Evolutionary conservation across 2,797 vertebrate genomes (phyloP).

Genomic region (Sebastes paucispinis): DNA sequence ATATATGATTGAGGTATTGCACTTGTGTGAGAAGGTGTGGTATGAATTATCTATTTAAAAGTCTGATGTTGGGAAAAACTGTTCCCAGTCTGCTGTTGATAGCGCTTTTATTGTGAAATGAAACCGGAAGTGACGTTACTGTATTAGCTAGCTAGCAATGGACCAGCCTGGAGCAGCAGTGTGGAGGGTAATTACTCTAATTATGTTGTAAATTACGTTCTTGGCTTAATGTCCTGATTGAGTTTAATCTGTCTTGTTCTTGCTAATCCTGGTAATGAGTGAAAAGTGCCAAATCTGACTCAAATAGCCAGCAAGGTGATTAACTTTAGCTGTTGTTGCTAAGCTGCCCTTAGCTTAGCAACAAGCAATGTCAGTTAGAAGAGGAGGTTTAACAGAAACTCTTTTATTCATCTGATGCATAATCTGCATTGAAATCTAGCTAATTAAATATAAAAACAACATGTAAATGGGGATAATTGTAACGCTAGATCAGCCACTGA

Average conservation of each 20-base stretch:
- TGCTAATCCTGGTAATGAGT: neutral
- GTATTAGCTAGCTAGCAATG: constrained; percentile 44
- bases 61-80: too few relatives aligned
- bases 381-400: neutral
- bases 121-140: constrained; percentile 24
- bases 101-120: constrained; percentile 47
- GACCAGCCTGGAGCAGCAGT: neutral
- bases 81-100: neutral
- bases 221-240: fast-evolving
- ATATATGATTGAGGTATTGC: too few relatives aligned
- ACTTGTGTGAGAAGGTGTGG: too few relatives aligned
- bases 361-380: neutral
- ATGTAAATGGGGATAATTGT: neutral
- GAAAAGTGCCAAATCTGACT: neutral
- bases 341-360: constrained; percentile 4
- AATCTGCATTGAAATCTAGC: neutral
- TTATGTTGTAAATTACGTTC: fast-evolving
- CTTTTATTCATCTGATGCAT: neutral
- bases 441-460: neutral
- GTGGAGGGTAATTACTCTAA: constrained; percentile 68
- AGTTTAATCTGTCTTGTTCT: fast-evolving
- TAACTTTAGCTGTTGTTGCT: constrained; percentile 28
- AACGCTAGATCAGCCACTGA: neutral
- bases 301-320: neutral
- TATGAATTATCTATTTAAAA: too few relatives aligned